Conservation (phyloP, 2,797 vertebrate genomes). For the Gallinago stenura region DNA sequence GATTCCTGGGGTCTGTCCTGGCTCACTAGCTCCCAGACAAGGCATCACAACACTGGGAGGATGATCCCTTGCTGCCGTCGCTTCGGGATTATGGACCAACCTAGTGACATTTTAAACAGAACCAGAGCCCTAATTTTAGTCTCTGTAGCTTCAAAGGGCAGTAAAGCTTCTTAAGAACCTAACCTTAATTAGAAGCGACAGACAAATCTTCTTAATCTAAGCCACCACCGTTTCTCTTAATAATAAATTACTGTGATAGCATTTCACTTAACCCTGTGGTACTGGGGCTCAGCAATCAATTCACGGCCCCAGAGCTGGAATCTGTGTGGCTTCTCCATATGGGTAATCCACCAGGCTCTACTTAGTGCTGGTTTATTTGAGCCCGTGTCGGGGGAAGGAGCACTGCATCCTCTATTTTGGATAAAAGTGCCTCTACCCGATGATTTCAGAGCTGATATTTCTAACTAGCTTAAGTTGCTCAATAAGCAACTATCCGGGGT, state of each 20-base stretch:
- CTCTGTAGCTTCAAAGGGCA: constrained; percentile 46
- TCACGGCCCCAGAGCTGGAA: neutral
- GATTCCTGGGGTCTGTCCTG: neutral
- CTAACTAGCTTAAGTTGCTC: neutral
- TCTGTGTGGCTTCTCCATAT: neutral
- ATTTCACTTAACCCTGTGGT: constrained; percentile 64
- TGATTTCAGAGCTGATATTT: neutral
- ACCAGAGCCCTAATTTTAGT: constrained; percentile 60
- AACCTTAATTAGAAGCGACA: constrained; percentile 70
- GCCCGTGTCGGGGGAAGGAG: fast-evolving
- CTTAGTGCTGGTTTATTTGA: neutral
- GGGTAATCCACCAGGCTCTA: neutral
- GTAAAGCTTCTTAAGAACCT: constrained; percentile 70
- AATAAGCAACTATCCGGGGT: neutral
- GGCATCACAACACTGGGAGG: neutral
- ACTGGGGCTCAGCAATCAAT: constrained; percentile 2
- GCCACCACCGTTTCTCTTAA: constrained; percentile 53
- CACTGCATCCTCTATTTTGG: neutral
- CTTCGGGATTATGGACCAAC: constrained; percentile 24
- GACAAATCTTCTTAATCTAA: constrained; percentile 73
- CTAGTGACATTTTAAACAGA: constrained; percentile 53
- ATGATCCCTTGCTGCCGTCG: neutral
- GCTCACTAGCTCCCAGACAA: neutral
- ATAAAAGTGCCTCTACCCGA: neutral
- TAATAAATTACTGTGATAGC: constrained; percentile 60